Evolutionary conservation across 2,797 vertebrate genomes (phyloP).

Genomic region (Kryptopterus vitreolus): DNA sequence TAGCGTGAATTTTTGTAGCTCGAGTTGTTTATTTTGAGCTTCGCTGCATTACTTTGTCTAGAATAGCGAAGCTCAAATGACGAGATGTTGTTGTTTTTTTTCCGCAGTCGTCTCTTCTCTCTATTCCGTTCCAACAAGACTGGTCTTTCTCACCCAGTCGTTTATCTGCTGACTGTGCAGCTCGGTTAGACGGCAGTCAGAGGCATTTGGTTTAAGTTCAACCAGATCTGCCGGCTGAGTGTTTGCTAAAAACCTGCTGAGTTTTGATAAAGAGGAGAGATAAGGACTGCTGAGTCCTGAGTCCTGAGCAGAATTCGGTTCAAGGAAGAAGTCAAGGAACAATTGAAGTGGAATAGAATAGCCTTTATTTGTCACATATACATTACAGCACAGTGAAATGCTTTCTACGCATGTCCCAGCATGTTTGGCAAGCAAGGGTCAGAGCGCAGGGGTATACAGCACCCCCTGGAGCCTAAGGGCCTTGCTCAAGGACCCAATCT

Average conservation of each 20-base stretch:
- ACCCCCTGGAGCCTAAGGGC: no score
- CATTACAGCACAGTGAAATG: no score
- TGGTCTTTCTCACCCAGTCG: no score
- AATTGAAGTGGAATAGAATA: neutral
- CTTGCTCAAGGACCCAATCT: no score
- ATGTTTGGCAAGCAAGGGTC: no score
- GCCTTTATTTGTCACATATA: no score
- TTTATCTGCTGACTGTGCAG: constrained; percentile 12
- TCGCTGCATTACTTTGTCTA: neutral
- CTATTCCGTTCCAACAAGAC: neutral
- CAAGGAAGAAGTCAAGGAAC: neutral
- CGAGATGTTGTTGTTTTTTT: neutral
- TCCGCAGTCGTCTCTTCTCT: neutral
- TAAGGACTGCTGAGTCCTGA: constrained; percentile 22
- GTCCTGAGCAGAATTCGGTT: neutral
- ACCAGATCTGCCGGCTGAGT: no score
- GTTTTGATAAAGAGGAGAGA: constrained; percentile 12
- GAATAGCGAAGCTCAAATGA: neutral
- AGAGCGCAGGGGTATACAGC: no score
- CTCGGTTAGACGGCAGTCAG: neutral
- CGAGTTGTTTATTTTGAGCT: neutral
- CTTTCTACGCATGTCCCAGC: no score
- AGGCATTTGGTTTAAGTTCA: constrained; percentile 15
- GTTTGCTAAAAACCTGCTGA: no score
- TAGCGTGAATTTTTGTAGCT: neutral